phyloP scores from a whole-genome alignment of 2,888 invertebrate species.

The Acanthopleura granulata region DNA sequence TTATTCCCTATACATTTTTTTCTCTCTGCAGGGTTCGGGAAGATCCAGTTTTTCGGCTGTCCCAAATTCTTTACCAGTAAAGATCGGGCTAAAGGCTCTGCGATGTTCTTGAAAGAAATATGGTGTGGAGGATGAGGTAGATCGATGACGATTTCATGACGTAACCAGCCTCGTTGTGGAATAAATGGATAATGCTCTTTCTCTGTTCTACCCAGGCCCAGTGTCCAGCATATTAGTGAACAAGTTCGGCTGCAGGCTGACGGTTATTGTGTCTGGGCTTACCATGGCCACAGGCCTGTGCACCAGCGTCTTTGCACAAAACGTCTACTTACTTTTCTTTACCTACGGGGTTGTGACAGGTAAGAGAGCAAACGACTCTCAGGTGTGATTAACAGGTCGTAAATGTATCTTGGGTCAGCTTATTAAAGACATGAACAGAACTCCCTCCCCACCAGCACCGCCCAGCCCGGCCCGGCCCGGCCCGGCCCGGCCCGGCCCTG shows the following conservation, averaged over 20 bases:
- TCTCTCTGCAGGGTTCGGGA: no score
- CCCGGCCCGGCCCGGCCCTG: no score
- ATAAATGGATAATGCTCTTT: background rate
- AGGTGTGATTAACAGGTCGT: no score
- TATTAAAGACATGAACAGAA: background rate
- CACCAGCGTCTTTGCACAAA: conserved; percentile 11
- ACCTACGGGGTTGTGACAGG: conserved; percentile 19
- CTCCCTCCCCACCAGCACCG: background rate
- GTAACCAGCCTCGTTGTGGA: no score
- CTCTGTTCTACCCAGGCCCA: conserved; percentile 6
- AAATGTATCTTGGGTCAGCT: background rate
- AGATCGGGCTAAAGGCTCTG: no score
- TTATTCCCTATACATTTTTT: no score
- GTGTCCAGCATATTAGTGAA: conserved; percentile 17
- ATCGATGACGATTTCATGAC: no score
- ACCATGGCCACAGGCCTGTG: background rate
- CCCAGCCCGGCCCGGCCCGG: no score
- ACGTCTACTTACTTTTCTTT: conserved; percentile 11
- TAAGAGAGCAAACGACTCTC: background rate
- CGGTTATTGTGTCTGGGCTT: background rate
- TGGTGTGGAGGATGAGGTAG: no score
- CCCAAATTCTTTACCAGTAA: no score
- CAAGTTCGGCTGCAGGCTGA: conserved; percentile 11
- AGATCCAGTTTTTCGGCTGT: no score
- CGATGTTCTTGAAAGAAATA: no score